Percentiles rank a stretch among this genome's conserved stretches.
phyloP scores from a whole-genome alignment of 2,113 vertebrate species.

The Xenopus tropicalis region DNA sequence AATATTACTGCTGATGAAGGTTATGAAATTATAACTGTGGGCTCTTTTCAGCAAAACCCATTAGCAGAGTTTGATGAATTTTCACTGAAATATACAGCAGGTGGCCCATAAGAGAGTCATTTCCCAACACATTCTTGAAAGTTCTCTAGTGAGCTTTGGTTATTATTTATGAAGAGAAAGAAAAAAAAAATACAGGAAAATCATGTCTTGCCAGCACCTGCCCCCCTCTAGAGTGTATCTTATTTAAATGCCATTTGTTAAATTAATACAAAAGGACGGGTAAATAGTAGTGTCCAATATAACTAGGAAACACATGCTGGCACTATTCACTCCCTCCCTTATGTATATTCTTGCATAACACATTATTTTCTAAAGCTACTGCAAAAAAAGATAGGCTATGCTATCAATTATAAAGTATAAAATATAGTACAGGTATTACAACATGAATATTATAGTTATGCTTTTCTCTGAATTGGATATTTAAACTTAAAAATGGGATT shows the following conservation, averaged over 20 bases:
- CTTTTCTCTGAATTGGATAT: too few species aligned
- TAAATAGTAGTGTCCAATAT: too few species aligned
- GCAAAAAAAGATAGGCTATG: too few species aligned
- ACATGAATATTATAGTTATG: too few species aligned
- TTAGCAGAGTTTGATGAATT: slow-evolving; percentile 35
- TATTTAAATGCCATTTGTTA: neutral
- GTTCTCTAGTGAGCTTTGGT: slow-evolving; percentile 19
- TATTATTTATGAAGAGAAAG: neutral
- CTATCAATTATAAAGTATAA: too few species aligned
- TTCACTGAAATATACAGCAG: slow-evolving; percentile 18
- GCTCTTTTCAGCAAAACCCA: slow-evolving; percentile 30
- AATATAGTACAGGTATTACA: too few species aligned
- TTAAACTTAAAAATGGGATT: too few species aligned
- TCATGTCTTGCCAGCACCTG: neutral
- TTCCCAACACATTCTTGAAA: slow-evolving; percentile 13
- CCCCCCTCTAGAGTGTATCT: neutral
- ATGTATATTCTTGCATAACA: too few species aligned
- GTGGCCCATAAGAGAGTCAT: slow-evolving; percentile 11
- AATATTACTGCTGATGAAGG: slow-evolving; percentile 35
- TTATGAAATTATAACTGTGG: slow-evolving; percentile 35
- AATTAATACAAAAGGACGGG: too few species aligned
- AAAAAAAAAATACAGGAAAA: neutral
- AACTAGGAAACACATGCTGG: too few species aligned
- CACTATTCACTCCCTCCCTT: too few species aligned
- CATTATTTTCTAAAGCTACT: too few species aligned